Evolutionary conservation across 1,140 invertebrate species (phyloP).

Genomic region (Drosophila yakuba): DNA sequence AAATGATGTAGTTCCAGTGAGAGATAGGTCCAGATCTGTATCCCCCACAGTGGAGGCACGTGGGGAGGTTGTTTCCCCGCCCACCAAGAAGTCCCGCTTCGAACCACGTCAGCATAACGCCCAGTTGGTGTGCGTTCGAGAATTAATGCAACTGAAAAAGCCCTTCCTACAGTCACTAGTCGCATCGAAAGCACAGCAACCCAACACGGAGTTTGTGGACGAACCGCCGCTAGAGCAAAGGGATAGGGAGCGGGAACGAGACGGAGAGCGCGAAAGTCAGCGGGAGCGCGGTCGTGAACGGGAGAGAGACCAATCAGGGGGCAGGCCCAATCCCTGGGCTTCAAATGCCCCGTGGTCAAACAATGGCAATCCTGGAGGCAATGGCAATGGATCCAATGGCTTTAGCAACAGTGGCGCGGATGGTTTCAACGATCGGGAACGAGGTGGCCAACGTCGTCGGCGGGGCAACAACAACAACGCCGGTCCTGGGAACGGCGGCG

Average conservation of each 20-base stretch:
- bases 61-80: slow-evolving; percentile 61
- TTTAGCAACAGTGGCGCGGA: slow-evolving; percentile 64
- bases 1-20: slow-evolving; percentile 89
- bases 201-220: slow-evolving; percentile 66
- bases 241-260: slow-evolving; percentile 30
- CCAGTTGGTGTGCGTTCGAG: slow-evolving; percentile 73
- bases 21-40: slow-evolving; percentile 84
- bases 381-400: slow-evolving; percentile 60
- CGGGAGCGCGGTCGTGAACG: slow-evolving; percentile 37
- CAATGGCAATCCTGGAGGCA: slow-evolving; percentile 53
- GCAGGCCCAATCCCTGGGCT: slow-evolving; percentile 76
- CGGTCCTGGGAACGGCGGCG: slow-evolving; percentile 12
- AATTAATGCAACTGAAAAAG: slow-evolving; percentile 71
- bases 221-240: slow-evolving; percentile 63
- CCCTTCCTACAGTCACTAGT: slow-evolving; percentile 73
- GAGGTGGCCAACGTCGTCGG: slow-evolving; percentile 60
- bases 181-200: slow-evolving; percentile 67
- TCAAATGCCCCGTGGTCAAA: slow-evolving; percentile 61
- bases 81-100: slow-evolving; percentile 75
- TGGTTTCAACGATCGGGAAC: slow-evolving; percentile 58
- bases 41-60: slow-evolving; percentile 77
- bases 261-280: slow-evolving; percentile 26
- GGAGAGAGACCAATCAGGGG: slow-evolving; percentile 20
- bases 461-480: slow-evolving; percentile 70
- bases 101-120: slow-evolving; percentile 77